A percentile compares a stretch with the other conserved stretches of the same genome.
These are phyloP conservation scores for Heliconius ethilla DNA, from an alignment of 2,888 invertebrate genomes.

Conservation along the genomic window DNA sequence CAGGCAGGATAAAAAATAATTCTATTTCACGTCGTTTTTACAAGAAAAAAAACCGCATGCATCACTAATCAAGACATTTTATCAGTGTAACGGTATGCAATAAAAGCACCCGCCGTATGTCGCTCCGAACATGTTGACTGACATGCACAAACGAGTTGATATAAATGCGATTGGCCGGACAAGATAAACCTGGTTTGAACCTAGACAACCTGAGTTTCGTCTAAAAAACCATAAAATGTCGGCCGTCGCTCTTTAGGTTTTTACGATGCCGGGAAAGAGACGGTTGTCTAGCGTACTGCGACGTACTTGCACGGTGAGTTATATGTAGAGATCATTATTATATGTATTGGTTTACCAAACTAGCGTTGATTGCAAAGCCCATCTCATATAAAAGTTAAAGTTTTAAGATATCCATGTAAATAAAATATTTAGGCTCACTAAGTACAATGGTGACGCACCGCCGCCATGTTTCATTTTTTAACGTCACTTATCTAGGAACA, in stretches of 20 bases:
- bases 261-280: not conserved
- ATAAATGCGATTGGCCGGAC: constrained; percentile 42
- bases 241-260: not conserved
- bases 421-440: too few relatives aligned
- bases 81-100: constrained; percentile 40
- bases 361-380: not conserved
- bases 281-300: not conserved
- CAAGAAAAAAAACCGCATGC: constrained; percentile 18
- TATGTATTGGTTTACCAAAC: not conserved
- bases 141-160: constrained; percentile 45
- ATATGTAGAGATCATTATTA: not conserved
- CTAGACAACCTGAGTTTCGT: constrained; percentile 28
- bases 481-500: too few relatives aligned
- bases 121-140: constrained; percentile 37
- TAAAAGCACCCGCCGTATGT: constrained; percentile 39
- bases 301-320: not conserved
- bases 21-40: not conserved
- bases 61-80: constrained; percentile 40
- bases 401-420: too few relatives aligned
- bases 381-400: not conserved
- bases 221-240: constrained; percentile 23
- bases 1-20: too few relatives aligned
- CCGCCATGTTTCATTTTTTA: too few relatives aligned
- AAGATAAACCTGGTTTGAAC: constrained; percentile 39
- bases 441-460: too few relatives aligned